Evolutionary conservation across 2,888 invertebrate species (phyloP).

Genomic region (Mechanitis messenoides): DNA sequence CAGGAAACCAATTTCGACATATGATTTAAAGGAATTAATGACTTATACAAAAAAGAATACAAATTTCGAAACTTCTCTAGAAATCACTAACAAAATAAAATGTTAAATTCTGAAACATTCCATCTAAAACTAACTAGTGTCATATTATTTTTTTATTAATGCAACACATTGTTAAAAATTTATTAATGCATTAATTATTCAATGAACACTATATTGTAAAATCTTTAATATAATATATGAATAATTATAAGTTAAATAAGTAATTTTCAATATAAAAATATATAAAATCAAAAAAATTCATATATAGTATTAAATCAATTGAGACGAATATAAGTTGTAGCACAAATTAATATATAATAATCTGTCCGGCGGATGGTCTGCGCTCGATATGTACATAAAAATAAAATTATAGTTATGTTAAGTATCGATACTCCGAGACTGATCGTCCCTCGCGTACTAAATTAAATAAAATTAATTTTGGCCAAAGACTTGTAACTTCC

Average conservation of each 20-base stretch:
- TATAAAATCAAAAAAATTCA: background rate
- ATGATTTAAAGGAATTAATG: background rate
- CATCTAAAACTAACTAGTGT: background rate
- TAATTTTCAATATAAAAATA: background rate
- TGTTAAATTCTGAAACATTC: background rate
- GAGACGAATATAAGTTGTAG: background rate
- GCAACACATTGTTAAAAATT: background rate
- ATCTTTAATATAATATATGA: background rate
- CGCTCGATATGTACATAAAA: background rate
- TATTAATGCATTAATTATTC: background rate
- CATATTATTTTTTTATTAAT: background rate
- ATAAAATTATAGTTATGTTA: background rate
- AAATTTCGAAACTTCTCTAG: background rate
- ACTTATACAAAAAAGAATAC: background rate
- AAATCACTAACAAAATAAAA: background rate
- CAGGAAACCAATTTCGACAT: background rate
- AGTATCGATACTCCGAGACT: background rate
- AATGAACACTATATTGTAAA: conserved; percentile 1
- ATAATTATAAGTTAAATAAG: conserved; percentile 3
- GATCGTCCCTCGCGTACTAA: background rate
- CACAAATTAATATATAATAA: background rate
- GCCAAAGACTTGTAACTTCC: background rate
- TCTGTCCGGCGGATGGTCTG: background rate
- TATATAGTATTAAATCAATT: conserved; percentile 1
- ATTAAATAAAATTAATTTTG: background rate